Base-by-base conservation (phyloP, 2,113 vertebrate species). In the Sebastes schlegelii region DNA sequence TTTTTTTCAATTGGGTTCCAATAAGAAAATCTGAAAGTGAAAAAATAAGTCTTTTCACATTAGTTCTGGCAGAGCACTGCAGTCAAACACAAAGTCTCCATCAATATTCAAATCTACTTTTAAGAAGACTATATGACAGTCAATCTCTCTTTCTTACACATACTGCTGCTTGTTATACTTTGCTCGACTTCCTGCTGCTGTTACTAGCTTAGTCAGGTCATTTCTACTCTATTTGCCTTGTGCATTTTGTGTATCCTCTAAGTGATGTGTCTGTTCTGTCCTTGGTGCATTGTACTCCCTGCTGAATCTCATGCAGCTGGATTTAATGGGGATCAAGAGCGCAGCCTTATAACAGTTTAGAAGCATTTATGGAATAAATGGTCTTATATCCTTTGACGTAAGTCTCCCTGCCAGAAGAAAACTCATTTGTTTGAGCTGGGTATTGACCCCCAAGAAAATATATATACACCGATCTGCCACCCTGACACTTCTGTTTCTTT, bases 301-400 rank as follows among this genome's bases (percentile, higher is more conserved):
- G 78, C 81, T 86, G 88, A 80, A 85, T 89, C 73, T 78, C 66
- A 63, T 82, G 65, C 66, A 79, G 80, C 75, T 77, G 84, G 74
- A 78, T 87, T 88, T 79, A 84, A 80, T 82, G 69, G 81, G 82
- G 82, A 86, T 80, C 65, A 83, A 82, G 55, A 84, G 54, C 64
- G 69, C 34, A 49, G 77, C 76, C 74, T 85, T 67, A 85, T 72
- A 80, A 71, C 78, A 80, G 78, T 86, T 87, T 85, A 82, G 77
- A 74, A 64, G 80, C 60, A 79, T 77, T 86, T 82, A 80, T 23
- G 55, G 70, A 76, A 80, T 67, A 91, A 84, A 89, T 66, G 34
- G 46, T 78, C 51, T 83, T 64, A 68, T 65, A 75, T 61, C 57
- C 60, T 74, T 79, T 79, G 67, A 74, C 2, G 17, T 19, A 52